Evolutionary conservation across 1,140 invertebrate species (phyloP).

Genomic region (Magallana gigas): DNA sequence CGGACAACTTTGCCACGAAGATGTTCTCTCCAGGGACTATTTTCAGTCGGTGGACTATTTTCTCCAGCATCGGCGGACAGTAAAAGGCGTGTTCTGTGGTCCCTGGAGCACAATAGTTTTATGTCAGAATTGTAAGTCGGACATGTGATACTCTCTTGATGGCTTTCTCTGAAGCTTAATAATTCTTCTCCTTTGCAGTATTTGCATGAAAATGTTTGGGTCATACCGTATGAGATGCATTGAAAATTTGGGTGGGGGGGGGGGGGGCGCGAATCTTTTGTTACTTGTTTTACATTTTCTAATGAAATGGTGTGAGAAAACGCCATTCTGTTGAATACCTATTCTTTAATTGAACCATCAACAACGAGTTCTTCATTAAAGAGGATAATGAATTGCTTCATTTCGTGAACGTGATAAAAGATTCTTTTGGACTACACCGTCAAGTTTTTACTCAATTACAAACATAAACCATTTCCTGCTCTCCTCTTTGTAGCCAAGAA

Average conservation of each 20-base stretch:
- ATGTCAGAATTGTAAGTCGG: neutral
- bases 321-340: no score
- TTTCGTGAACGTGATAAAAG: neutral
- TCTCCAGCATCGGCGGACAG: neutral
- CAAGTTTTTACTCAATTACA: neutral
- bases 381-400: neutral
- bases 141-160: neutral
- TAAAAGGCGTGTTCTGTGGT: constrained; percentile 49
- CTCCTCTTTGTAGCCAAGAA: neutral
- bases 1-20: constrained; percentile 71
- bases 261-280: no score
- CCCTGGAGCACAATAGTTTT: constrained; percentile 44
- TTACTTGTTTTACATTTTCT: no score
- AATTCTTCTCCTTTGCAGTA: no score
- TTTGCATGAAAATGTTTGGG: no score
- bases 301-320: no score
- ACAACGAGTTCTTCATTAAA: neutral
- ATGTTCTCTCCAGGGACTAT: constrained; percentile 59
- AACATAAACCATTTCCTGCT: constrained; percentile 11
- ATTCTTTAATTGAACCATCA: neutral
- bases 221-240: no score
- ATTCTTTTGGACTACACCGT: neutral
- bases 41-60: constrained; percentile 52
- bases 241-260: no score
- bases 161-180: no score